These are phyloP conservation scores for Acleris laterana DNA, from an alignment of 2,888 invertebrate species.

Conservation along the genomic window DNA sequence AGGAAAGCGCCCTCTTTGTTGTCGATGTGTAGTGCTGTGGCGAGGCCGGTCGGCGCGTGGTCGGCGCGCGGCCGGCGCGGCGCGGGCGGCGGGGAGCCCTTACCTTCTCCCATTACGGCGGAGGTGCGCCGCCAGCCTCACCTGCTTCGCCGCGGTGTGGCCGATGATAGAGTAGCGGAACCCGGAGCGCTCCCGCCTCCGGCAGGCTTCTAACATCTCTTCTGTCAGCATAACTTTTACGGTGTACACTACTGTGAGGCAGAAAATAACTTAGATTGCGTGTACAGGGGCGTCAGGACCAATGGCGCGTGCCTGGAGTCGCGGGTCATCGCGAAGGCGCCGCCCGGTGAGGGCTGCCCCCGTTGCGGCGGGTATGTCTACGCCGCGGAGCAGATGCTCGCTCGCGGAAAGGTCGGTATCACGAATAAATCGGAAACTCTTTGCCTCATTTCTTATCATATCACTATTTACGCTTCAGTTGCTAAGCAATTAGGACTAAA, in stretches of 20 bases:
- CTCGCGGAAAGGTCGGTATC: constrained; percentile 92
- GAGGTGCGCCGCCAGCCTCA: constrained; percentile 81
- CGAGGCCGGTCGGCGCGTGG: constrained; percentile 50
- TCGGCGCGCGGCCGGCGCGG: constrained; percentile 69
- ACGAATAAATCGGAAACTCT: constrained; percentile 16
- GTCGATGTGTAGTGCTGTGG: constrained; percentile 61
- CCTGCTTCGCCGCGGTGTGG: constrained; percentile 79
- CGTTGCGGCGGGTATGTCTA: constrained; percentile 95
- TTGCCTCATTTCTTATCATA: background rate
- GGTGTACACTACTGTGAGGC: constrained; percentile 44
- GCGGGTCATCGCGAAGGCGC: constrained; percentile 90
- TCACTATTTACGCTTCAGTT: constrained; percentile 22
- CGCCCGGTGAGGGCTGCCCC: constrained; percentile 94
- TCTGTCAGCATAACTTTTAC: constrained; percentile 70
- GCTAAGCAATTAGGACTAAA: constrained; percentile 13
- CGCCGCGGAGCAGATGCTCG: constrained; percentile 96
- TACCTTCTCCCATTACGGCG: constrained; percentile 85
- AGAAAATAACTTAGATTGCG: constrained; percentile 52
- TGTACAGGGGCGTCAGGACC: constrained; percentile 75
- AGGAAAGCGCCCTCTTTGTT: constrained; percentile 89
- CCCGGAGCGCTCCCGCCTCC: constrained; percentile 66
- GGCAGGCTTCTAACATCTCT: constrained; percentile 79
- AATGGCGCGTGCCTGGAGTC: constrained; percentile 88
- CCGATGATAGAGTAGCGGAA: constrained; percentile 68
- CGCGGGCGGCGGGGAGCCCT: constrained; percentile 83